phyloP scores from a whole-genome alignment of 2,113 vertebrate species.

The Corythaixoides concolor region DNA sequence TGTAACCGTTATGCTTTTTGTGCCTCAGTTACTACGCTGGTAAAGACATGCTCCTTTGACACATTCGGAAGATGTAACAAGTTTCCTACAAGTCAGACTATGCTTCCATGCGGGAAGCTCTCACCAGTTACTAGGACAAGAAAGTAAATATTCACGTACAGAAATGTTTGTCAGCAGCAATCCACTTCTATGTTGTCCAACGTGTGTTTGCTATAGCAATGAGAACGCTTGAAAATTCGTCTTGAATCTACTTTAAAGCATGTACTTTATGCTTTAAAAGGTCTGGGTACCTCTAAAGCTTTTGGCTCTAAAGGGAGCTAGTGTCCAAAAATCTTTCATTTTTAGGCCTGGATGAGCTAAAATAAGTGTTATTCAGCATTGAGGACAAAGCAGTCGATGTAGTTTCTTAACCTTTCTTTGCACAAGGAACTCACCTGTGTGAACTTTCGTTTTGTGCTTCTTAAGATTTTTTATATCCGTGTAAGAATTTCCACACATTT shows the following conservation, averaged over 20 bases:
- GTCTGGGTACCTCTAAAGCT: neutral
- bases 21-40: neutral
- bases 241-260: neutral
- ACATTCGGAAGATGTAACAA: neutral
- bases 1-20: neutral
- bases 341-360: neutral
- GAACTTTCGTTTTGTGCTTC: slow-evolving; percentile 94
- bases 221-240: neutral
- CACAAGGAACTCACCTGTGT: slow-evolving; percentile 78
- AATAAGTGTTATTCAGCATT: neutral
- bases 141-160: neutral
- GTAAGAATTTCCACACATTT: slow-evolving; percentile 94
- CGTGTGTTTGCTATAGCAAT: neutral
- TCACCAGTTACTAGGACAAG: neutral
- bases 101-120: neutral
- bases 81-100: neutral
- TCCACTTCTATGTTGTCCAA: neutral
- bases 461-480: slow-evolving; percentile 96
- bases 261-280: neutral
- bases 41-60: neutral
- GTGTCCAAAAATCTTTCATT: neutral
- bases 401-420: neutral
- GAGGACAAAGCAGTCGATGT: neutral
- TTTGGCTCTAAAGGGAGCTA: neutral
- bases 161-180: neutral